Evolutionary conservation across 2,888 invertebrate genomes (phyloP).

Genomic region (Azorinus chamasolen): DNA sequence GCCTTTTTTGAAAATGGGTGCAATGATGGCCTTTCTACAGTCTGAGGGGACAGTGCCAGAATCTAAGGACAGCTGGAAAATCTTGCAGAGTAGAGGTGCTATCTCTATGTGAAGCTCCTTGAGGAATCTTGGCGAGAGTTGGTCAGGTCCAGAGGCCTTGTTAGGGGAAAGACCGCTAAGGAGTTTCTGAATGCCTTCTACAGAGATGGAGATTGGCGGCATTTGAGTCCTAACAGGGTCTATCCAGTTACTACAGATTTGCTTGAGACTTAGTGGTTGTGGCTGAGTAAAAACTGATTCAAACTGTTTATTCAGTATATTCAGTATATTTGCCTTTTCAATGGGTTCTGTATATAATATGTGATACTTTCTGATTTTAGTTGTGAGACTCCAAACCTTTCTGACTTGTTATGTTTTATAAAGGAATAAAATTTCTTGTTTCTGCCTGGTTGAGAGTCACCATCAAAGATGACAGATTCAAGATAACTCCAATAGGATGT

Average conservation of each 20-base stretch:
- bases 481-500: slow-evolving; percentile 7
- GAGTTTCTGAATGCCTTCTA: too few species aligned
- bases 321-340: slow-evolving; percentile 7
- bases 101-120: too few species aligned
- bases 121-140: too few species aligned
- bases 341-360: background rate
- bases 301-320: slow-evolving; percentile 12
- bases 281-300: slow-evolving; percentile 13
- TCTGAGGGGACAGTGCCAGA: too few species aligned
- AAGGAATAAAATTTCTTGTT: slow-evolving; percentile 31
- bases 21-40: too few species aligned
- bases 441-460: slow-evolving; percentile 17
- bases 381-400: slow-evolving; percentile 20
- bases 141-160: too few species aligned
- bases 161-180: too few species aligned
- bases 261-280: slow-evolving; percentile 7
- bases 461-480: slow-evolving; percentile 17
- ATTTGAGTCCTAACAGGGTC: background rate
- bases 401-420: slow-evolving; percentile 33
- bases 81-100: too few species aligned
- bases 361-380: slow-evolving; percentile 16
- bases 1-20: slow-evolving; percentile 3
- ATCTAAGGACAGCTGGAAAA: too few species aligned
- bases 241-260: background rate
- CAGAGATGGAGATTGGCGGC: too few species aligned